A percentile compares a stretch with the other conserved stretches of the same genome.
These are phyloP conservation scores for Mellivora capensis DNA, from an alignment of 2,113 vertebrate species.

Conservation along the genomic window DNA sequence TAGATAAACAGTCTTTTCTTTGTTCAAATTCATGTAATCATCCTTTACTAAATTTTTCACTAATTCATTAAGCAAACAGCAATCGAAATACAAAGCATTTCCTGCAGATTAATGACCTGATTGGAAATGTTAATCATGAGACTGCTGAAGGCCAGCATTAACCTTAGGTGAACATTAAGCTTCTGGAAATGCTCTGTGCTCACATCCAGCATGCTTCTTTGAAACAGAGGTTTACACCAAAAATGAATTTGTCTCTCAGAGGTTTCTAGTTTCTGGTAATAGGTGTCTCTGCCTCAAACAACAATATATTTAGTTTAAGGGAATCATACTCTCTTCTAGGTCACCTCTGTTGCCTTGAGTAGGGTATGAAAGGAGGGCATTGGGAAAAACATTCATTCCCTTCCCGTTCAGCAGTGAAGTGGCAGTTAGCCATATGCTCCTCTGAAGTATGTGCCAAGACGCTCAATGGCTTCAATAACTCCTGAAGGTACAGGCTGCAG, in stretches of 20 bases:
- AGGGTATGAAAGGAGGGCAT: not conserved
- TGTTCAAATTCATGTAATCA: slow-evolving; percentile 44
- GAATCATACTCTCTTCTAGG: not conserved
- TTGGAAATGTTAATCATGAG: slow-evolving; percentile 57
- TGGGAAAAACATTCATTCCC: not conserved
- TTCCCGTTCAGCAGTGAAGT: not conserved
- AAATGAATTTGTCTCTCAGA: not conserved
- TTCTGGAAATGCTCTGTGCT: not conserved
- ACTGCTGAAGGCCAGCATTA: not conserved
- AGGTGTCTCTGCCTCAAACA: not conserved
- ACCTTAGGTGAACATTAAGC: slow-evolving; percentile 1
- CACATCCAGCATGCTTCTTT: not conserved
- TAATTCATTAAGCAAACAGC: slow-evolving; percentile 51
- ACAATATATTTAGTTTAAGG: not conserved
- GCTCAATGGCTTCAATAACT: not conserved
- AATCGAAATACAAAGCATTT: slow-evolving; percentile 48
- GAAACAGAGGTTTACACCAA: not conserved
- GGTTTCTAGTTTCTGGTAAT: not conserved
- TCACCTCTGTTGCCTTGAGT: not conserved
- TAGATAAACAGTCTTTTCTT: slow-evolving; percentile 30
- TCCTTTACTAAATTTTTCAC: slow-evolving; percentile 62
- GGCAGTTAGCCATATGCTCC: not conserved
- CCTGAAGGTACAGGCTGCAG: not conserved
- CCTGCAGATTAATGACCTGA: slow-evolving; percentile 41
- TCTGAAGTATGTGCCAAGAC: not conserved